Conservation (phyloP, 2,797 vertebrate genomes). For the Monodelphis domestica region DNA sequence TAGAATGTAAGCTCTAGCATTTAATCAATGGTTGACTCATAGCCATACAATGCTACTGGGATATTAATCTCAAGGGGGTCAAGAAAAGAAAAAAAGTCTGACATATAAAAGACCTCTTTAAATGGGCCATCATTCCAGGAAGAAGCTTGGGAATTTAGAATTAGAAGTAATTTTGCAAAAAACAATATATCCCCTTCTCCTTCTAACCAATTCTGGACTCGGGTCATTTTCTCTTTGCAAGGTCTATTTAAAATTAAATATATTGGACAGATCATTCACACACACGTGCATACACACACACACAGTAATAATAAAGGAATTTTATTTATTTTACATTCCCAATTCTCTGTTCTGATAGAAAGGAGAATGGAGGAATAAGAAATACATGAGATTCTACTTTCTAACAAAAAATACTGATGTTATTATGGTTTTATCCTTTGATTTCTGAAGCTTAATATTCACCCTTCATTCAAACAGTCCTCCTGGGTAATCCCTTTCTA, state of each 20-base stretch:
- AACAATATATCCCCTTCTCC: not conserved
- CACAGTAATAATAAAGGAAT: not conserved
- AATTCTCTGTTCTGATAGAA: constrained; percentile 28
- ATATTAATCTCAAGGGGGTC: no score
- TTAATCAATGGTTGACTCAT: not conserved
- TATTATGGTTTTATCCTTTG: constrained; percentile 4
- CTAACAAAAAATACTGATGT: not conserved
- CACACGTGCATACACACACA: no score
- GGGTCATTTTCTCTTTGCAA: not conserved
- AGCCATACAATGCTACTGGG: no score
- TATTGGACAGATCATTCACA: not conserved
- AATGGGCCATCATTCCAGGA: not conserved
- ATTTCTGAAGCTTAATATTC: constrained; percentile 18
- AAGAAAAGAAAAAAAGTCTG: no score
- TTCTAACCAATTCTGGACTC: not conserved
- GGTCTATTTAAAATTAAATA: not conserved
- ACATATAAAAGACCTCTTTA: no score
- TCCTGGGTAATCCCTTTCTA: not conserved
- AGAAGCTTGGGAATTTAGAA: not conserved
- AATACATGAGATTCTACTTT: not conserved
- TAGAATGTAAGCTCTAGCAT: not conserved
- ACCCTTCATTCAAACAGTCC: constrained; percentile 5
- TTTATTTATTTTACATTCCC: not conserved
- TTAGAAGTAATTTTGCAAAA: not conserved
- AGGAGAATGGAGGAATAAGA: constrained; percentile 23